Evolutionary conservation across 2,113 vertebrate genomes (phyloP).

Genomic region (Ahaetulla prasina): DNA sequence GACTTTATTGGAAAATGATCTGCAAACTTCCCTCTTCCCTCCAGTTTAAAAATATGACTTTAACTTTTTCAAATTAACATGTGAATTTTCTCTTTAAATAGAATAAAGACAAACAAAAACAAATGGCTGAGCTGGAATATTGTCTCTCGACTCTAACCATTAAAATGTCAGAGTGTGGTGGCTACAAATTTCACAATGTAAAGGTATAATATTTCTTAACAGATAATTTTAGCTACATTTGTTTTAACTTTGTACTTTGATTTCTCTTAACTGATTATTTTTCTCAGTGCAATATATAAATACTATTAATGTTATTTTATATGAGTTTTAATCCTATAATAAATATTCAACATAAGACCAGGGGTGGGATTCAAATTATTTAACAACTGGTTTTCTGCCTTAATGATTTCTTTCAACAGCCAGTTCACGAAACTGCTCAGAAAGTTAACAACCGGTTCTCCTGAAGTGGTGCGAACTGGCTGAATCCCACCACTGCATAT

Average conservation of each 20-base stretch:
- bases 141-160: conserved; percentile 67
- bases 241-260: neutral
- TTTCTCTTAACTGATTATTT: conserved; percentile 14
- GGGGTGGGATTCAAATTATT: no score
- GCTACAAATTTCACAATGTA: conserved; percentile 71
- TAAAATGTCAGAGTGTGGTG: conserved; percentile 70
- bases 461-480: no score
- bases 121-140: conserved; percentile 74
- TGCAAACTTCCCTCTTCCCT: neutral
- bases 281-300: neutral
- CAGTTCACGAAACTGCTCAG: no score
- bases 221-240: neutral
- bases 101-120: conserved; percentile 80
- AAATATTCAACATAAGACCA: neutral
- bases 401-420: no score
- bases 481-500: no score
- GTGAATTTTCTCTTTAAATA: conserved; percentile 52
- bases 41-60: neutral
- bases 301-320: neutral
- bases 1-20: neutral
- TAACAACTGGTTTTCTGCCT: no score
- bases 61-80: neutral
- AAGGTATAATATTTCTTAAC: conserved; percentile 70
- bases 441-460: no score
- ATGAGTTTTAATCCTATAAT: neutral